These are phyloP conservation scores for Leptosomus discolor DNA, from an alignment of 2,113 vertebrate species.

Conservation along the genomic window DNA sequence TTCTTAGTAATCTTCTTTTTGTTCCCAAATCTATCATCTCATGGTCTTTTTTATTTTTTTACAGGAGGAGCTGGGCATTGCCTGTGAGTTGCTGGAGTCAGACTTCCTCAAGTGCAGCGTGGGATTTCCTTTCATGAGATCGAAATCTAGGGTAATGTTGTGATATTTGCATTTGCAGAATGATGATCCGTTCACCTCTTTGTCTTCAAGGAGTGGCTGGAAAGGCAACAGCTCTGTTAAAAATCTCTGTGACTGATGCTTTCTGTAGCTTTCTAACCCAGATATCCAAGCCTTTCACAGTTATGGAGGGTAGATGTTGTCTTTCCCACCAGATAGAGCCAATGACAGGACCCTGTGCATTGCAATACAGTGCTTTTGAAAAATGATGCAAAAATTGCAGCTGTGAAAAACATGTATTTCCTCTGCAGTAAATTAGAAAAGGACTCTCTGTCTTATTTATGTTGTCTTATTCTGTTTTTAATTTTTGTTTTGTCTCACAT, in stretches of 20 bases:
- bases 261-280: neutral
- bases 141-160: conserved; percentile 86
- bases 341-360: neutral
- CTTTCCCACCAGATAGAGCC: neutral
- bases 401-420: neutral
- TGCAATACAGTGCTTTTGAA: neutral
- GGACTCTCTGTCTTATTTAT: neutral
- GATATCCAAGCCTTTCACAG: neutral
- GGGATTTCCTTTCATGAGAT: conserved; percentile 99
- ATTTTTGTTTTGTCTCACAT: neutral
- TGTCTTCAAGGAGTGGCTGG: neutral
- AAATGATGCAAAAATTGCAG: neutral
- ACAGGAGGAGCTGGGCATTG: conserved; percentile 95
- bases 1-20: neutral
- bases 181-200: neutral
- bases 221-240: neutral
- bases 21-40: neutral
- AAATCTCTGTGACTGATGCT: neutral
- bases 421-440: neutral
- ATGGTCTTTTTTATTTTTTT: conserved; percentile 44
- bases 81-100: conserved; percentile 89
- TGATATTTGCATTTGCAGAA: neutral
- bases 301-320: neutral
- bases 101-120: conserved; percentile 97
- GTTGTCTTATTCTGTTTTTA: neutral